Conservation (phyloP, 2,888 invertebrate species). For the Mimachlamys varia region DNA sequence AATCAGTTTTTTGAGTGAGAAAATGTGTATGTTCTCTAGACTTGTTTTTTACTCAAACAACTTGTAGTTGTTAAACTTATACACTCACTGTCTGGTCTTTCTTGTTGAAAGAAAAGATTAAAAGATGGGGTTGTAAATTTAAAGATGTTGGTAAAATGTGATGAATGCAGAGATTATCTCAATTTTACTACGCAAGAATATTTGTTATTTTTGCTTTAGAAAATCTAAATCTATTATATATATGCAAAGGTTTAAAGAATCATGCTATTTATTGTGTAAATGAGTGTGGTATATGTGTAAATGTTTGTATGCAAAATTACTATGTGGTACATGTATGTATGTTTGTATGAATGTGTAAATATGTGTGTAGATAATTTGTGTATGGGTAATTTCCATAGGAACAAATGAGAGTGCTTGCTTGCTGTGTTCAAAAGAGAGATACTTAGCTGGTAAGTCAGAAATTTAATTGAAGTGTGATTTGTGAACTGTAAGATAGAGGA, state of each 20-base stretch:
- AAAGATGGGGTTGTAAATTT: not conserved
- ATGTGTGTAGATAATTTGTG: too few relatives aligned
- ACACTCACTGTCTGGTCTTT: not conserved
- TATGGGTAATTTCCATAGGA: too few relatives aligned
- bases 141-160: not conserved
- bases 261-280: slow-evolving; percentile 19
- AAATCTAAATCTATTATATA: not conserved
- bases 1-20: too few relatives aligned
- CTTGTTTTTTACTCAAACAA: too few relatives aligned
- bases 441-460: too few relatives aligned
- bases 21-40: too few relatives aligned
- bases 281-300: not conserved
- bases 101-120: not conserved
- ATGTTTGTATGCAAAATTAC: not conserved
- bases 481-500: too few relatives aligned
- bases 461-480: too few relatives aligned
- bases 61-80: too few relatives aligned
- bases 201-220: not conserved
- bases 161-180: not conserved
- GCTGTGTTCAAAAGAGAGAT: too few relatives aligned
- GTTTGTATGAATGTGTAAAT: not conserved
- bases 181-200: not conserved
- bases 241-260: not conserved
- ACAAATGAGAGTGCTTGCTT: too few relatives aligned
- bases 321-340: not conserved